Evolutionary conservation across 2,888 invertebrate species (phyloP).

Genomic region (Branchellion lobata): DNA sequence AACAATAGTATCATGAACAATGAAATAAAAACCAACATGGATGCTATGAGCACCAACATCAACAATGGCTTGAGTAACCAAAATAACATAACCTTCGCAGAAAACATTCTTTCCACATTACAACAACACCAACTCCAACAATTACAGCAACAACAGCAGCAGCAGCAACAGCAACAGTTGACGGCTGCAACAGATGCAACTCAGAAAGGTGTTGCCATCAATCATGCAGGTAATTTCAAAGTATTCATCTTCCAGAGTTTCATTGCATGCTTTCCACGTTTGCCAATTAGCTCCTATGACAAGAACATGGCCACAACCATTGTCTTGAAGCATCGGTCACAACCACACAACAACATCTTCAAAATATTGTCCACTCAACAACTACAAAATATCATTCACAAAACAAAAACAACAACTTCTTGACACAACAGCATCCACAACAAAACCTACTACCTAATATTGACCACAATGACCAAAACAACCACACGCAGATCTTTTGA

Average conservation of each 20-base stretch:
- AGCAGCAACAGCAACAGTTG: constrained; percentile 14
- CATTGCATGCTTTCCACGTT: too few species aligned
- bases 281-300: too few species aligned
- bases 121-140: constrained; percentile 33
- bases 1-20: background rate
- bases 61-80: background rate
- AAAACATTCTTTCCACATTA: constrained; percentile 20
- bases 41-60: background rate
- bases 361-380: too few species aligned
- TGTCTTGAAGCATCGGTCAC: too few species aligned
- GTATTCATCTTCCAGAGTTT: too few species aligned
- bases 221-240: constrained; percentile 6
- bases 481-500: constrained; percentile 5
- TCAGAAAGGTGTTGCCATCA: background rate
- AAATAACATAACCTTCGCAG: constrained; percentile 10
- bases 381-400: too few species aligned
- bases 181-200: background rate
- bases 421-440: too few species aligned
- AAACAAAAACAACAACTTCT: too few species aligned
- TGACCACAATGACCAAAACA: too few species aligned
- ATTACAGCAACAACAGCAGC: constrained; percentile 29
- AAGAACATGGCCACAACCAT: too few species aligned
- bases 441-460: too few species aligned
- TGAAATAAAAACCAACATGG: background rate
- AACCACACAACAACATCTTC: too few species aligned